Evolutionary conservation across 2,113 vertebrate genomes (phyloP).

Genomic region (Pao palembangensis): DNA sequence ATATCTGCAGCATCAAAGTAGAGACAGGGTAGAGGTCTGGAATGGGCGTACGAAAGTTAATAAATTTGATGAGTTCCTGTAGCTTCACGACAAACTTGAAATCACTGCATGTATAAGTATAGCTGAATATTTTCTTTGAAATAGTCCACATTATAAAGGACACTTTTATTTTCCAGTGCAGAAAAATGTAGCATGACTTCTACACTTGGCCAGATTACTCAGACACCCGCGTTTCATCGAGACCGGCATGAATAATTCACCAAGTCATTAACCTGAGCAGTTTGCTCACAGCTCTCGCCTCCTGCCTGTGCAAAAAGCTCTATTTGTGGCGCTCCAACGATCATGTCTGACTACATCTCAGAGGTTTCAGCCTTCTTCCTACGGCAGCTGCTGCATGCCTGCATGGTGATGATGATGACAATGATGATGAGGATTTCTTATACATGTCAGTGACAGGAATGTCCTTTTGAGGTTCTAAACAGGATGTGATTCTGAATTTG

Average conservation of each 20-base stretch:
- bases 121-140: neutral
- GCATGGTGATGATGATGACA: conserved; percentile 37
- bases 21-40: too few relatives aligned
- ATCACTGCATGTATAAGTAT: too few relatives aligned
- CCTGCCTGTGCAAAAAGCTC: conserved; percentile 38
- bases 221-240: conserved; percentile 41
- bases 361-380: conserved; percentile 45
- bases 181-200: conserved; percentile 23
- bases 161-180: conserved; percentile 4
- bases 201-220: conserved; percentile 43
- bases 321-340: conserved; percentile 41
- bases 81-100: too few relatives aligned
- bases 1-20: too few relatives aligned
- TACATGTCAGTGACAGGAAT: conserved; percentile 29
- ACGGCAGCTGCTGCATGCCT: conserved; percentile 25
- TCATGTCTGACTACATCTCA: conserved; percentile 46
- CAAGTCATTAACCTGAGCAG: conserved; percentile 64
- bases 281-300: conserved; percentile 59
- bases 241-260: conserved; percentile 68
- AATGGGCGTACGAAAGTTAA: too few relatives aligned
- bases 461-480: conserved; percentile 8
- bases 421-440: conserved; percentile 43
- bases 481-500: too few relatives aligned
- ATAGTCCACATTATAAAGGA: conserved; percentile 3
- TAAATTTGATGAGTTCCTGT: too few relatives aligned